Percentiles rank a stretch among this genome's conserved stretches.
Evolutionary conservation across 1,140 invertebrate genomes (phyloP).

Genomic region (Drosophila malerkotliana): DNA sequence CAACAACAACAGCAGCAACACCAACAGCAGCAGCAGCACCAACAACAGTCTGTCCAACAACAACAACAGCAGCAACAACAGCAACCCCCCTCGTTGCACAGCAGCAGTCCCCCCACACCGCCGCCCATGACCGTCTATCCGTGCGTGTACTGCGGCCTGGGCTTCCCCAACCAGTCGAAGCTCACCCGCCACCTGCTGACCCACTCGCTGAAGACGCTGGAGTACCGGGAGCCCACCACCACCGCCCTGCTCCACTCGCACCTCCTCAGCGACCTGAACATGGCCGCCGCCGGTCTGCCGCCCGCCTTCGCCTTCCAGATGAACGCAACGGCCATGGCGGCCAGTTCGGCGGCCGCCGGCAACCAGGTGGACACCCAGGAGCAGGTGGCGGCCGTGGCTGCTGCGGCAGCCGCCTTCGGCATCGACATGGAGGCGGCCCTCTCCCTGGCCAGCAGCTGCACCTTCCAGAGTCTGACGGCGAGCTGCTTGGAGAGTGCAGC

Average conservation of each 20-base stretch:
- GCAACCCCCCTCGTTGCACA: constrained; percentile 19
- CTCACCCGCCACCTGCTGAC: constrained; percentile 93
- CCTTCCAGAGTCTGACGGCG: constrained; percentile 62
- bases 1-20: constrained; percentile 40
- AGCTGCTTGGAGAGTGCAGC: constrained; percentile 40
- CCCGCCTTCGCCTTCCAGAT: constrained; percentile 84
- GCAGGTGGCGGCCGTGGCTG: constrained; percentile 81
- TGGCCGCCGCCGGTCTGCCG: constrained; percentile 74
- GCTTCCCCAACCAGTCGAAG: constrained; percentile 95
- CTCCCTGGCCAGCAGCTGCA: constrained; percentile 83
- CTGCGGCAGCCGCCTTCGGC: constrained; percentile 68
- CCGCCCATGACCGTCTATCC: constrained; percentile 86
- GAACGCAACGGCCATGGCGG: constrained; percentile 82
- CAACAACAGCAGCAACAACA: background rate
- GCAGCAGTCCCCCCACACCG: constrained; percentile 40
- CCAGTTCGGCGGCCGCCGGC: constrained; percentile 78
- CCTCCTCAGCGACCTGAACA: constrained; percentile 84
- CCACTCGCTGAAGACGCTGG: constrained; percentile 93
- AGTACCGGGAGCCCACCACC: constrained; percentile 89
- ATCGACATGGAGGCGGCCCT: constrained; percentile 80
- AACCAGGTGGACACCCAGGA: constrained; percentile 84
- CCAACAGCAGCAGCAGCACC: constrained; percentile 32
- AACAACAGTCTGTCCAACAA: background rate
- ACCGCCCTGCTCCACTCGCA: constrained; percentile 85
- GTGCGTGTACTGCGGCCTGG: constrained; percentile 94